Conservation (phyloP, 2,888 invertebrate species). For the Synanthedon vespiformis region DNA sequence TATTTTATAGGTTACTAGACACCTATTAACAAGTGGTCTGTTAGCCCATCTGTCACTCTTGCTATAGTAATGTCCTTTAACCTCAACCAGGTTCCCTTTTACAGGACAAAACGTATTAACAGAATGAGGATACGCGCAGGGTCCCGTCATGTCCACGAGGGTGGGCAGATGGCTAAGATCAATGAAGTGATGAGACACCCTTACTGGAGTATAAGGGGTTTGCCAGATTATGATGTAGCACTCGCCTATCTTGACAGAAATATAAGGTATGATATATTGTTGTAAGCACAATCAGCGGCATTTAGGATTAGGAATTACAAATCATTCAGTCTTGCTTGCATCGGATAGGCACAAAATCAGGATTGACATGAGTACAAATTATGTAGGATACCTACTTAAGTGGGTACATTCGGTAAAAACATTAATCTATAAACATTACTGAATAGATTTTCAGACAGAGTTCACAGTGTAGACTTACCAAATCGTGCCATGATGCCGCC, state of each 20-base stretch:
- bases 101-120: slow-evolving; percentile 31
- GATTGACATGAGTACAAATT: too few species aligned
- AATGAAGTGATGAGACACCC: slow-evolving; percentile 51
- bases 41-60: too few species aligned
- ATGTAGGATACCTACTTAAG: too few species aligned
- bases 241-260: slow-evolving; percentile 31
- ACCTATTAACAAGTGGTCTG: too few species aligned
- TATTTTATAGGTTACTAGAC: too few species aligned
- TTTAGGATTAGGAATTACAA: too few species aligned
- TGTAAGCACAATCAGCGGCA: background rate
- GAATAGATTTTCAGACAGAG: slow-evolving; percentile 37
- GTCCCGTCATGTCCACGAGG: slow-evolving; percentile 29
- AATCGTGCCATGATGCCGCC: slow-evolving; percentile 45
- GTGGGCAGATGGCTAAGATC: slow-evolving; percentile 38
- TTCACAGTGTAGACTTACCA: slow-evolving; percentile 46
- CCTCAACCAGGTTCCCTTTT: too few species aligned
- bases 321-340: too few species aligned
- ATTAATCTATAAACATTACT: too few species aligned
- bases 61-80: too few species aligned
- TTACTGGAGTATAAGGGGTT: slow-evolving; percentile 35
- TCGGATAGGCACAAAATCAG: too few species aligned
- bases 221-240: slow-evolving; percentile 46
- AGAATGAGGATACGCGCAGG: slow-evolving; percentile 40
- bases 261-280: slow-evolving; percentile 19
- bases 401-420: too few species aligned